phyloP scores from a whole-genome alignment of 2,797 vertebrate genomes.

The Sebastes taczanowskii region DNA sequence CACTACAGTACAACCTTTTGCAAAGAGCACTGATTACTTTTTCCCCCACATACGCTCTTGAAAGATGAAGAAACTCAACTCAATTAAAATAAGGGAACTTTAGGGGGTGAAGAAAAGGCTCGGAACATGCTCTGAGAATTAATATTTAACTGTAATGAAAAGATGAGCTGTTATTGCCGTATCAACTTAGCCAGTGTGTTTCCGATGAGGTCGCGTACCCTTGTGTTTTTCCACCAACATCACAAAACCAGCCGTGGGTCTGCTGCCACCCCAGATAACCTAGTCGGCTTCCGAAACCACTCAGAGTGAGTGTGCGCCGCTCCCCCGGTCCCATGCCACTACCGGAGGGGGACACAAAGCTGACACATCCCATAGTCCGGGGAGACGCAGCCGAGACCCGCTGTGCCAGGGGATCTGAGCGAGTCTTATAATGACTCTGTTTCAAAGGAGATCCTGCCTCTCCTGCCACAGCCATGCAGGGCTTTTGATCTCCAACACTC shows the following conservation, averaged over 20 bases:
- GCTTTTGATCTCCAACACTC: constrained; percentile 71
- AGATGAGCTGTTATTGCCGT: constrained; percentile 32
- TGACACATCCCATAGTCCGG: constrained; percentile 53
- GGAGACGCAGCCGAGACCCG: constrained; percentile 43
- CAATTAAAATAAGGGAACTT: constrained; percentile 51
- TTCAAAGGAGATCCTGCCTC: constrained; percentile 73
- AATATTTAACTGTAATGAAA: constrained; percentile 57
- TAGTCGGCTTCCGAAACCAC: constrained; percentile 10
- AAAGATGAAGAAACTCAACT: constrained; percentile 40
- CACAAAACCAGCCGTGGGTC: constrained; percentile 37
- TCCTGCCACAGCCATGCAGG: constrained; percentile 55
- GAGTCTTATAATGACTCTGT: constrained; percentile 71
- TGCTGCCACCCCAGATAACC: constrained; percentile 50
- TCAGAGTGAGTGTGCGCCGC: constrained; percentile 6
- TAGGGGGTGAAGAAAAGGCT: constrained; percentile 7
- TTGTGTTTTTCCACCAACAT: constrained; percentile 31
- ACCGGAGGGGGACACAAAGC: constrained; percentile 42
- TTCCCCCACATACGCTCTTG: constrained; percentile 4
- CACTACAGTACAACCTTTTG: constrained; percentile 18
- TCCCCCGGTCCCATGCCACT: constrained; percentile 15
- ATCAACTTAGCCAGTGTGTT: constrained; percentile 23
- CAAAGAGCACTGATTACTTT: constrained; percentile 28
- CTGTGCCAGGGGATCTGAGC: constrained; percentile 55
- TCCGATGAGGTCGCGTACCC: constrained; percentile 30
- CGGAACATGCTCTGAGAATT: constrained; percentile 43